phyloP scores from a whole-genome alignment of 2,113 vertebrate species.

The Petaurus breviceps region DNA sequence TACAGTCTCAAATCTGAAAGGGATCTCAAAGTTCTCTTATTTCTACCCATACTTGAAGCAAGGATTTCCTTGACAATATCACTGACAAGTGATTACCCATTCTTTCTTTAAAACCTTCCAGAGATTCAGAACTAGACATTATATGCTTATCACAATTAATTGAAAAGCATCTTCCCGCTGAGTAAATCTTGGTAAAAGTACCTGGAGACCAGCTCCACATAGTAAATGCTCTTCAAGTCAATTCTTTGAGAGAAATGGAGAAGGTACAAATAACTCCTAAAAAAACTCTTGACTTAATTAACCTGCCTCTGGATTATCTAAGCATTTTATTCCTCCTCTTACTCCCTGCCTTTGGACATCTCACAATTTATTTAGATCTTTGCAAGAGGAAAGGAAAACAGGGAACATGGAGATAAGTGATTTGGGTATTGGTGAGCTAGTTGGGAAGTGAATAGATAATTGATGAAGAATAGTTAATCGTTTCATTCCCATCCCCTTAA shows the following conservation, averaged over 20 bases:
- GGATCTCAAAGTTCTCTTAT: not conserved
- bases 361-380: not conserved
- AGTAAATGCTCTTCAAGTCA: not conserved
- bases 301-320: no score
- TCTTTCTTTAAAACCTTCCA: not conserved
- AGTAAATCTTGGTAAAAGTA: slow-evolving; percentile 22
- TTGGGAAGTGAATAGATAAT: not conserved
- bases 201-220: not conserved
- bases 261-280: not conserved
- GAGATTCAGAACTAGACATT: slow-evolving; percentile 7
- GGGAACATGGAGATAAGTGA: not conserved
- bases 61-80: not conserved
- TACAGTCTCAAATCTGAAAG: slow-evolving; percentile 5
- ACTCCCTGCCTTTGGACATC: no score
- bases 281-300: no score
- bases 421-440: not conserved
- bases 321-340: no score
- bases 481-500: not conserved
- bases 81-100: not conserved
- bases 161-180: slow-evolving; percentile 37
- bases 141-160: slow-evolving; percentile 14
- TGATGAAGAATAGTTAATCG: not conserved
- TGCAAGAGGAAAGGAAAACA: not conserved
- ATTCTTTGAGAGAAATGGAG: not conserved
- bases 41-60: not conserved